A percentile compares a stretch with the other conserved stretches of the same genome.
phyloP scores from a whole-genome alignment of 2,113 vertebrate species.

The Eonycteris spelaea region DNA sequence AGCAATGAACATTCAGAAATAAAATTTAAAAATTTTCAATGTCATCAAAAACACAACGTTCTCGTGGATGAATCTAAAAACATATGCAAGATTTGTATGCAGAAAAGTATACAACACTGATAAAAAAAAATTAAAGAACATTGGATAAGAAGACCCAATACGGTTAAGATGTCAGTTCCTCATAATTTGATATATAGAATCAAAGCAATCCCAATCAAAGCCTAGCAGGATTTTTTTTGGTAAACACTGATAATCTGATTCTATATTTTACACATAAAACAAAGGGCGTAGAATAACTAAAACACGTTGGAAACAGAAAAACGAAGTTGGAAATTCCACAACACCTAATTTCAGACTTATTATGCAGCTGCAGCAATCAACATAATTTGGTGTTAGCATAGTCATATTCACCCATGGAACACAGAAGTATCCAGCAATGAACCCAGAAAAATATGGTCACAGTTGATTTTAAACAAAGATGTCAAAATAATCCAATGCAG shows the following conservation, averaged over 20 bases:
- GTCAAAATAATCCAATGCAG: not conserved
- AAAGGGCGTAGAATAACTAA: not conserved
- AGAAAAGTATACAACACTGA: not conserved
- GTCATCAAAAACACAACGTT: not conserved
- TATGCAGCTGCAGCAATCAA: not conserved
- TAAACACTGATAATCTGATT: not conserved
- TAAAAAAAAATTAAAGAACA: not conserved
- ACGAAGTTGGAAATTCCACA: not conserved
- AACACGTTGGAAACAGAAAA: not conserved
- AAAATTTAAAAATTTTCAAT: not conserved
- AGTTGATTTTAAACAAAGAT: not conserved
- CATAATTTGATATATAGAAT: not conserved
- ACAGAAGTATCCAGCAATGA: not conserved
- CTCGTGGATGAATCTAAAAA: not conserved
- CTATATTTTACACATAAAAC: not conserved
- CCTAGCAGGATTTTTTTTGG: not conserved
- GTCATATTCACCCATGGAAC: not conserved
- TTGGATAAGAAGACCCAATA: not conserved
- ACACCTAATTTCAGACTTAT: not conserved
- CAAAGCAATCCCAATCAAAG: not conserved
- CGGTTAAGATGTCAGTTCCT: not conserved
- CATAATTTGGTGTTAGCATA: not conserved
- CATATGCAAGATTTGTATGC: not conserved
- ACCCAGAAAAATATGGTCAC: not conserved
- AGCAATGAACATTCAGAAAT: not conserved